phyloP scores from a whole-genome alignment of 2,113 vertebrate genomes.

The Scomber japonicus region DNA sequence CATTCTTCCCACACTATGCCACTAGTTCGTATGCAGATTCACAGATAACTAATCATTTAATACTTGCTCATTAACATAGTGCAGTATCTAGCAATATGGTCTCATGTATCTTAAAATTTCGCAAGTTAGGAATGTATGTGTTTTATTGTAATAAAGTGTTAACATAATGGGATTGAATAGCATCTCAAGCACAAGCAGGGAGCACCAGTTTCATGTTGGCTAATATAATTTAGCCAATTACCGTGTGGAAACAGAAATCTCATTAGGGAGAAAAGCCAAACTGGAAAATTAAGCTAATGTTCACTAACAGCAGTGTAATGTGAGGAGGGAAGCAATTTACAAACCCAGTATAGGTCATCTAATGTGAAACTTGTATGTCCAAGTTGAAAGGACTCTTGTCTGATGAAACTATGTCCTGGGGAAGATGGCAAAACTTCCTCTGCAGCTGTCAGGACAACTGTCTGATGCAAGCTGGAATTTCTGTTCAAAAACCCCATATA shows the following conservation, averaged over 20 bases:
- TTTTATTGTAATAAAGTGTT: neutral
- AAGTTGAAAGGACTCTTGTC: conserved; percentile 46
- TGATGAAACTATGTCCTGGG: conserved; percentile 56
- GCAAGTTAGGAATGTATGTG: neutral
- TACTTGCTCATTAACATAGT: too few relatives aligned
- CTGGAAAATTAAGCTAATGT: conserved; percentile 11
- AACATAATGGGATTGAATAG: neutral
- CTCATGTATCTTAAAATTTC: neutral
- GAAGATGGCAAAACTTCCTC: conserved; percentile 33
- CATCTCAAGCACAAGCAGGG: neutral
- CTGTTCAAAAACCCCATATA: too few relatives aligned
- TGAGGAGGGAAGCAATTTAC: neutral
- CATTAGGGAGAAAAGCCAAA: conserved; percentile 11
- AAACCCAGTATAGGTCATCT: neutral
- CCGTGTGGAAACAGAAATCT: conserved; percentile 8
- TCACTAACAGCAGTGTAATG: conserved; percentile 6
- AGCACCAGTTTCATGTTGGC: conserved; percentile 6
- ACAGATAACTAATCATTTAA: too few relatives aligned
- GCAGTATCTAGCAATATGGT: too few relatives aligned
- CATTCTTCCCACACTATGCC: too few relatives aligned
- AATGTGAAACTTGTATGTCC: conserved; percentile 49
- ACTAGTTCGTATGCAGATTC: neutral
- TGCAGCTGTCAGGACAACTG: conserved; percentile 46
- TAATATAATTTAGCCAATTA: conserved; percentile 11
- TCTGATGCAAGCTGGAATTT: conserved; percentile 53